Conservation (phyloP, 1,140 invertebrate species). For the Anastrepha obliqua region DNA sequence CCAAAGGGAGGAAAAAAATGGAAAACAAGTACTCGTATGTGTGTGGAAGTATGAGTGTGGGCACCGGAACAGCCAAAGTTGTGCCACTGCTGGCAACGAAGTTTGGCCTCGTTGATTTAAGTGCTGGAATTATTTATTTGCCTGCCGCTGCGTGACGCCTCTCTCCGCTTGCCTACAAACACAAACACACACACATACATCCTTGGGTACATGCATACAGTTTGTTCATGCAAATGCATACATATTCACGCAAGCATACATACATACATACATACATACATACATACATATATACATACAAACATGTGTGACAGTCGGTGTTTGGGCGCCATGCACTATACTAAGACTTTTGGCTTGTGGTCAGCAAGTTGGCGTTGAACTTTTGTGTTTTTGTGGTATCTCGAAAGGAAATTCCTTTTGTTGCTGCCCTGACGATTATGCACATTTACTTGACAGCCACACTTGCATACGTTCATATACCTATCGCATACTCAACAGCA, state of each 20-base stretch:
- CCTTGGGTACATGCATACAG: no score
- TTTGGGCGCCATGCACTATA: neutral
- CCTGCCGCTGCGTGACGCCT: neutral
- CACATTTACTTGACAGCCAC: slow-evolving; percentile 6
- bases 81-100: neutral
- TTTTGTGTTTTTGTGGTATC: slow-evolving; percentile 44
- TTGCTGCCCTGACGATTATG: slow-evolving; percentile 34
- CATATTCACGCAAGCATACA: no score
- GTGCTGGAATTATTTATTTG: slow-evolving; percentile 44
- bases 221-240: neutral
- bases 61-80: neutral
- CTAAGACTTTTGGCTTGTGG: slow-evolving; percentile 43
- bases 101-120: slow-evolving; percentile 22
- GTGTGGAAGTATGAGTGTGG: no score
- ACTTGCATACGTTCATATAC: neutral
- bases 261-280: neutral
- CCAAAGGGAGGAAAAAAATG: neutral
- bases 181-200: no score
- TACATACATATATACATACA: neutral
- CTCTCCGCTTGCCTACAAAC: neutral
- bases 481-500: neutral
- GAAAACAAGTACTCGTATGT: neutral
- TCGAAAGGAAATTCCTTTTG: slow-evolving; percentile 37
- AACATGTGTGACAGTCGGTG: neutral
- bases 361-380: slow-evolving; percentile 24